A percentile compares a stretch with the other conserved stretches of the same genome.
Conservation (phyloP, 1,140 invertebrate genomes). For the Panulirus ornatus region DNA sequence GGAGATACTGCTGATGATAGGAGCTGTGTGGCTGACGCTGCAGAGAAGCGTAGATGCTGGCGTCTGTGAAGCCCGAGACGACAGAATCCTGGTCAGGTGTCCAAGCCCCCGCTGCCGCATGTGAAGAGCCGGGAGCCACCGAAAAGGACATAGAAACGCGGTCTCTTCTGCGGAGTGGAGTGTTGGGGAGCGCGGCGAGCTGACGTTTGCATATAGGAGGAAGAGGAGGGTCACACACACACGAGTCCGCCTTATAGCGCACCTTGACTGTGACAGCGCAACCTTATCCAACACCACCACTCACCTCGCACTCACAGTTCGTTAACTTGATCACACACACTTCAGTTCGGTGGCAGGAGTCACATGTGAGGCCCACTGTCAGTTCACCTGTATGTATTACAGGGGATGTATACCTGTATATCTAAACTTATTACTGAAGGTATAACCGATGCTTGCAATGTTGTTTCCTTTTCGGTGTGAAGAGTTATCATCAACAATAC, state of each 20-base stretch:
- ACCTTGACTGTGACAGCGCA: slow-evolving; percentile 19
- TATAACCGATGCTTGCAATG: no score
- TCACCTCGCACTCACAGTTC: background rate
- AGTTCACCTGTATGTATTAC: background rate
- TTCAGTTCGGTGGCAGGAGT: background rate
- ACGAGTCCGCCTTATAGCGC: slow-evolving; percentile 42
- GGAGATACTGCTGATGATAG: slow-evolving; percentile 61
- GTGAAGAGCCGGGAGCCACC: slow-evolving; percentile 60
- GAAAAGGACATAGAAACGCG: slow-evolving; percentile 70
- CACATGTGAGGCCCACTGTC: background rate
- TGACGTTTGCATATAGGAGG: slow-evolving; percentile 66
- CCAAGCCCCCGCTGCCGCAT: slow-evolving; percentile 72
- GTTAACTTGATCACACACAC: background rate
- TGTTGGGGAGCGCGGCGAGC: slow-evolving; percentile 15
- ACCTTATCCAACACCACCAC: background rate
- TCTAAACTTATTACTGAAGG: no score
- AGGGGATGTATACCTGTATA: background rate
- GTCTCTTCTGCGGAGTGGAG: slow-evolving; percentile 57
- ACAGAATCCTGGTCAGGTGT: slow-evolving; percentile 75
- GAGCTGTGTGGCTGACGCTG: slow-evolving; percentile 62
- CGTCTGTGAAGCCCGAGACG: slow-evolving; percentile 74
- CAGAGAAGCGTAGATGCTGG: slow-evolving; percentile 73
- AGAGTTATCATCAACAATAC: background rate
- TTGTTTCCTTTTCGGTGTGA: background rate
- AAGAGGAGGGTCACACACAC: slow-evolving; percentile 6